Base-by-base conservation (phyloP, 2,113 vertebrate species). In the Percopsis transmontana region DNA sequence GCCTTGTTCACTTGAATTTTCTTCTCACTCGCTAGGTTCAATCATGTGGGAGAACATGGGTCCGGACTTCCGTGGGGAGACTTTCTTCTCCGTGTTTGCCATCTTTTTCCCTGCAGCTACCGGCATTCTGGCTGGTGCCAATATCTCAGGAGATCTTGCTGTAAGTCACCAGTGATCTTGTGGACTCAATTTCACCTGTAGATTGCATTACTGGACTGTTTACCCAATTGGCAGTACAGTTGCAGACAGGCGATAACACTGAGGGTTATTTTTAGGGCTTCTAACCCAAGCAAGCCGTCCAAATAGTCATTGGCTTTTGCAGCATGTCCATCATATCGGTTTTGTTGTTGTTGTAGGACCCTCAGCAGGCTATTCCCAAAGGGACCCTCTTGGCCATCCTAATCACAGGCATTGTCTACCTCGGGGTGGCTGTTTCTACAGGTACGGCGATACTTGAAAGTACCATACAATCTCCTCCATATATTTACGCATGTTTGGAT, bases 51-150 rank as follows among this genome's bases (percentile, higher is more conserved):
- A 99, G 70, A 99, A 99, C 90, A 96, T 99, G 90, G 94, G 94
- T 73, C 96, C 97, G 0, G 92, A 95, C 87, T 99, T 99, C 62
- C 84, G 93, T 74, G 76, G 63, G 0, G 90, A 93, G 1, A 95
- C 94, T 0, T 99, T 99, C 87, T 99, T 99, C 84, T 97, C 96
- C 0, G 95, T 99, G 0, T 99, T 99, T 81, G 88, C 97, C 59
- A 99, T 99, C 83, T 99, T 99, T 91, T 99, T 99, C 87, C 97
- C 97, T 58, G 97, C 97, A 62, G 97, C 97, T 76, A 99, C 97
- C 69, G 97, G 97, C 72, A 99, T 99, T 87, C 90, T 99, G 82
- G 97, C 97, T 44, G 97, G 97, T 74, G 95, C 97, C 77, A 99
- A 99, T 89, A 99, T 99, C 90, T 99, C 97, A 42, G 97, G 97